phyloP scores from a whole-genome alignment of 1,140 invertebrate genomes.

The Aphis craccivora region DNA sequence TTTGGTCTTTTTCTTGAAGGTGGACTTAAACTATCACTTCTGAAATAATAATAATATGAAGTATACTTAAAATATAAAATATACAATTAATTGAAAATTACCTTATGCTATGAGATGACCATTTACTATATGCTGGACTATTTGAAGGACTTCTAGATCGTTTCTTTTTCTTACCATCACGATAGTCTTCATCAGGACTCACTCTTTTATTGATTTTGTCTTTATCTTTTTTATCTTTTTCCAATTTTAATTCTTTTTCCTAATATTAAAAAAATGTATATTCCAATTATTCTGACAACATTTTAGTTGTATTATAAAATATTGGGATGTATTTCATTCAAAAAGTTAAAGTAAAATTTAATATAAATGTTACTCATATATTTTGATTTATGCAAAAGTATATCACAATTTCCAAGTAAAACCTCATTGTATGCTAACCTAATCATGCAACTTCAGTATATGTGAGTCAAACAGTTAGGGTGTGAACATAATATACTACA shows the following conservation, averaged over 20 bases:
- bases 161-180: slow-evolving; percentile 51
- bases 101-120: slow-evolving; percentile 56
- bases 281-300: not conserved
- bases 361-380: not conserved
- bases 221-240: slow-evolving; percentile 55
- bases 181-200: slow-evolving; percentile 47
- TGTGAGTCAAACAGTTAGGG: not conserved
- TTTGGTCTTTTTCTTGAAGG: slow-evolving; percentile 38
- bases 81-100: not conserved
- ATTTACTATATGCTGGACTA: slow-evolving; percentile 55
- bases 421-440: not conserved
- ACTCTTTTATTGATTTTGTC: slow-evolving; percentile 48
- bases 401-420: not conserved
- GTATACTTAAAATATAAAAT: not conserved
- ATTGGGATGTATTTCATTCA: not conserved
- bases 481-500: not conserved
- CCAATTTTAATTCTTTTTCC: slow-evolving; percentile 49
- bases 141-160: slow-evolving; percentile 46
- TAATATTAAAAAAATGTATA: not conserved
- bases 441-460: not conserved
- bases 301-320: not conserved
- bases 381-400: not conserved
- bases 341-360: not conserved
- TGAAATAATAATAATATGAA: not conserved
- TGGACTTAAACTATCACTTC: slow-evolving; percentile 54